Conservation (phyloP, 2,113 vertebrate genomes). For the Poeciliopsis retropinna region DNA sequence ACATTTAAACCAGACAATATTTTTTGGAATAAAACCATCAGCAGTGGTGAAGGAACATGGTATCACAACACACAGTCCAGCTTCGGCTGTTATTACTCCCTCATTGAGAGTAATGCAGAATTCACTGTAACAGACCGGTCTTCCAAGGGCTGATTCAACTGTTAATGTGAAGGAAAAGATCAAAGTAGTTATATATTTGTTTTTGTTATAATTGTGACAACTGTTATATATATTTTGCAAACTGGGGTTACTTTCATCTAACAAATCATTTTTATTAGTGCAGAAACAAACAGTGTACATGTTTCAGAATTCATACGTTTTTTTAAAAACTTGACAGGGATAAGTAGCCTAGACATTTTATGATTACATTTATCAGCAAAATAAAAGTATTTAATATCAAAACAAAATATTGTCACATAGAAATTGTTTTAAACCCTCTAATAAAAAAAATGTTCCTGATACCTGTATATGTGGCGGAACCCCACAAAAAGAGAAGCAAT, state of each 20-base stretch:
- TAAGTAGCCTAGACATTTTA: too few species aligned
- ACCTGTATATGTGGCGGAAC: conserved; percentile 31
- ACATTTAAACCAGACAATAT: conserved; percentile 61
- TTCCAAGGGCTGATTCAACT: not conserved
- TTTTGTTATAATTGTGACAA: not conserved
- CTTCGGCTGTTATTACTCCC: conserved; percentile 34
- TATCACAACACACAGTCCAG: conserved; percentile 61
- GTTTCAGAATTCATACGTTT: too few species aligned
- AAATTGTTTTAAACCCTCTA: not conserved
- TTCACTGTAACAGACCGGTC: accelerated
- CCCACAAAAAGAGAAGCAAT: conserved; percentile 25
- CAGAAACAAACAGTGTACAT: too few species aligned
- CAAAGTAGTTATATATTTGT: not conserved
- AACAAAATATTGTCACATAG: not conserved
- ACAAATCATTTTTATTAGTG: too few species aligned
- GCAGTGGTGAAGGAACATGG: conserved; percentile 21
- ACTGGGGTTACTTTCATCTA: too few species aligned
- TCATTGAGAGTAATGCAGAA: conserved; percentile 24
- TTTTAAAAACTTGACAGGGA: too few species aligned
- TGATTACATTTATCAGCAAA: not conserved
- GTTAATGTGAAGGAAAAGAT: not conserved
- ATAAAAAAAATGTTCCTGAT: not conserved
- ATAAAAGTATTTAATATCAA: not conserved
- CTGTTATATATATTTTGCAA: too few species aligned
- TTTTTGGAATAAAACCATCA: accelerated